phyloP scores from a whole-genome alignment of 2,113 vertebrate genomes.

The Nannospalax galili region DNA sequence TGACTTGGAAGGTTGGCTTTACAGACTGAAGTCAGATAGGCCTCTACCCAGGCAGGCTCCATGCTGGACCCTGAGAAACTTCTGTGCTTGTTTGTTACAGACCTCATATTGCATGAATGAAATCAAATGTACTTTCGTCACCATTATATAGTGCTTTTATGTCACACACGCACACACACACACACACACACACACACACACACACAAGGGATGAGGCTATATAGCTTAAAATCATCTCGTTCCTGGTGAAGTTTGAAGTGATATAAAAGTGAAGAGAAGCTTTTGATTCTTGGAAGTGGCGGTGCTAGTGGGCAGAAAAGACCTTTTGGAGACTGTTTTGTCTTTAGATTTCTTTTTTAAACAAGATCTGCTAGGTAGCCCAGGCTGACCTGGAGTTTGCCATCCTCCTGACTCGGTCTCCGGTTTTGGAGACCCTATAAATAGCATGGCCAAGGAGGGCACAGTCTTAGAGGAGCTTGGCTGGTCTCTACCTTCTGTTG shows the following conservation, averaged over 20 bases:
- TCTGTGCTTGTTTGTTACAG: background rate
- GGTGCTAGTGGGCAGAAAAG: background rate
- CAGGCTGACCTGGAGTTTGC: background rate
- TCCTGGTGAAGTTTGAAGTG: background rate
- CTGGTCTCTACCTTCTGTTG: background rate
- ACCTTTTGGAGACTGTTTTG: background rate
- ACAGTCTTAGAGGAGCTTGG: rapidly evolving
- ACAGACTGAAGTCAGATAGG: rapidly evolving
- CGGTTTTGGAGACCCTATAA: background rate
- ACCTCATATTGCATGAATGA: background rate
- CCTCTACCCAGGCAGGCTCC: rapidly evolving
- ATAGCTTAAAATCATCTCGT: background rate
- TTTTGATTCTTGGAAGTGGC: background rate
- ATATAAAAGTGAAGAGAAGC: background rate
- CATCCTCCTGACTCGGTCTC: background rate
- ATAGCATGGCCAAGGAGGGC: background rate
- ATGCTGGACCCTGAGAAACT: rapidly evolving
- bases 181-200: too few species aligned
- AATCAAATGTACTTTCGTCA: background rate
- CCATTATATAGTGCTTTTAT: background rate
- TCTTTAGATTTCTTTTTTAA: background rate
- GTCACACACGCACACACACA: background rate
- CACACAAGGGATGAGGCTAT: too few species aligned
- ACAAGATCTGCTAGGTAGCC: background rate
- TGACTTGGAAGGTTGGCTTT: background rate